Evolutionary conservation across 2,113 vertebrate genomes (phyloP).

Genomic region (Edolisoma coerulescens): DNA sequence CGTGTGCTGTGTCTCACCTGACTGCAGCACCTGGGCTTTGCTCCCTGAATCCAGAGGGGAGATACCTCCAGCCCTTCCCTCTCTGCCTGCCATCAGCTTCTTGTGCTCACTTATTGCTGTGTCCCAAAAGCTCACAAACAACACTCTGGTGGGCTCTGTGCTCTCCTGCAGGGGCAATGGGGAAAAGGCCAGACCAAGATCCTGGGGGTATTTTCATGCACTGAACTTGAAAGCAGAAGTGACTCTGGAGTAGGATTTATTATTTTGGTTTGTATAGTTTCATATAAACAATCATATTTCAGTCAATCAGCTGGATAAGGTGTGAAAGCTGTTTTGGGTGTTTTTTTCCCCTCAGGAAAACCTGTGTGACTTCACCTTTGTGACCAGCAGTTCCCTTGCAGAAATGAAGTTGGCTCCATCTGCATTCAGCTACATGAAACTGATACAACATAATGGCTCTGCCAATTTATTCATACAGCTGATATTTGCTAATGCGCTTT

Average conservation of each 20-base stretch:
- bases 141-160: background rate
- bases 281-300: background rate
- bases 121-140: background rate
- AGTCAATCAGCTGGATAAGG: background rate
- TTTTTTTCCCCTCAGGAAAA: background rate
- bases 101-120: accelerated
- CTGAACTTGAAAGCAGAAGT: background rate
- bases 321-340: background rate
- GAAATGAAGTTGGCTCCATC: background rate
- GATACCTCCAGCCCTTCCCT: background rate
- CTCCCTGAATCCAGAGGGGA: background rate
- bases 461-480: constrained; percentile 11
- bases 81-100: background rate
- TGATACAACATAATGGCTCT: background rate
- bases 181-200: background rate
- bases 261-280: background rate
- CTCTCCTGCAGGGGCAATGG: background rate
- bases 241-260: background rate
- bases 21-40: accelerated
- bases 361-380: background rate
- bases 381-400: background rate
- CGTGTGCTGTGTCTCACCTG: background rate
- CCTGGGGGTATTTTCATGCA: background rate
- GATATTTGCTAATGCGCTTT: constrained; percentile 37
- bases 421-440: background rate